These are phyloP conservation scores for Drosophila guanche DNA, from an alignment of 1,140 invertebrate species.

Conservation along the genomic window DNA sequence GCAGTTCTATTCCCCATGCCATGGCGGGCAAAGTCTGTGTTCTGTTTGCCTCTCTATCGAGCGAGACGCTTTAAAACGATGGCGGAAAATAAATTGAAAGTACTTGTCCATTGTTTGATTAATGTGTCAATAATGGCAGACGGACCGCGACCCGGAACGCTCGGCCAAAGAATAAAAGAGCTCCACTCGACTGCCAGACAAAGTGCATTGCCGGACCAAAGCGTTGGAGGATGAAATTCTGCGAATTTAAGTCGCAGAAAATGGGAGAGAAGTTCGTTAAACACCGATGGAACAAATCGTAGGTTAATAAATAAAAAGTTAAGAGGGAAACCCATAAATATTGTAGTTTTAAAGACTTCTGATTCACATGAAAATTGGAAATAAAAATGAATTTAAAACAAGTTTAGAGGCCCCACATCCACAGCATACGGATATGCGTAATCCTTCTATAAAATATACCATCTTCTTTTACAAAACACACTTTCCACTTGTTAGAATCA, in stretches of 20 bases:
- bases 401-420: too few relatives aligned
- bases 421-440: too few relatives aligned
- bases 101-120: slow-evolving; percentile 79
- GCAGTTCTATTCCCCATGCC: neutral
- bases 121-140: slow-evolving; percentile 78
- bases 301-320: too few relatives aligned
- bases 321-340: too few relatives aligned
- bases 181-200: slow-evolving; percentile 15
- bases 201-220: slow-evolving; percentile 28
- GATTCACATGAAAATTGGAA: too few relatives aligned
- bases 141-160: slow-evolving; percentile 30
- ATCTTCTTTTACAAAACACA: too few relatives aligned
- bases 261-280: too few relatives aligned
- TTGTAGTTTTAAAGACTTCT: too few relatives aligned
- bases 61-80: slow-evolving; percentile 60
- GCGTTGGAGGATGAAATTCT: neutral
- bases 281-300: too few relatives aligned
- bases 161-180: slow-evolving; percentile 29
- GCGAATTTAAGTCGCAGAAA: too few relatives aligned
- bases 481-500: neutral
- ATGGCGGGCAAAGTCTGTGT: slow-evolving; percentile 27
- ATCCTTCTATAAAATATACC: too few relatives aligned
- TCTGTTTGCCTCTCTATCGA: slow-evolving; percentile 35
- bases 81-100: slow-evolving; percentile 76
- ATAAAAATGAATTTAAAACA: too few relatives aligned